phyloP scores from a whole-genome alignment of 2,113 vertebrate genomes.

The Dendrocopos noguchii region DNA sequence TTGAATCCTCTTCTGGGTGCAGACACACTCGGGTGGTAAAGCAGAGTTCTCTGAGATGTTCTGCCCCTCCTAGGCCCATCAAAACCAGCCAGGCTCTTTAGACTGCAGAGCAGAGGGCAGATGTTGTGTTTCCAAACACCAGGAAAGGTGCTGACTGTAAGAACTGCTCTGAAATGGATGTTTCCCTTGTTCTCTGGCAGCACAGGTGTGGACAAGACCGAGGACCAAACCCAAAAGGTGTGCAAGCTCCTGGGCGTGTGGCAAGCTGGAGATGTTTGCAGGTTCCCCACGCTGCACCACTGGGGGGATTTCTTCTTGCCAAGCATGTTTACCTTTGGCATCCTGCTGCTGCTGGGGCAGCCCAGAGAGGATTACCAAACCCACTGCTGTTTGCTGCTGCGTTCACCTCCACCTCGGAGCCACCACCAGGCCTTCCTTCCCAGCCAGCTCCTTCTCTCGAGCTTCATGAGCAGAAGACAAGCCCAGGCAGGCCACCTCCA shows the following conservation, averaged over 20 bases:
- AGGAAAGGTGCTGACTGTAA: neutral
- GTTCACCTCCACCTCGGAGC: neutral
- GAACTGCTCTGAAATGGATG: neutral
- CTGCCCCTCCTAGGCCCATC: neutral
- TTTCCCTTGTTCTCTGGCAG: neutral
- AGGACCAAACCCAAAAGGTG: neutral
- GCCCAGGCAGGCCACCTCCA: neutral
- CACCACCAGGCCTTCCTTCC: neutral
- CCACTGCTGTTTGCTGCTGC: neutral
- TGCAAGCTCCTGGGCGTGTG: accelerated
- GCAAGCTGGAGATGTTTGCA: neutral
- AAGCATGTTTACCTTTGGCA: neutral
- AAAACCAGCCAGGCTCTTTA: neutral
- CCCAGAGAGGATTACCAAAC: neutral
- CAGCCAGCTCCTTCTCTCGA: neutral
- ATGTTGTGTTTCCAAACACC: neutral
- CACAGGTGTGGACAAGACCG: neutral
- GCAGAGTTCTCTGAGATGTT: neutral
- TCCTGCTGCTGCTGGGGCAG: neutral
- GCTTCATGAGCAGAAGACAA: neutral
- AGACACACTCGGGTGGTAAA: neutral
- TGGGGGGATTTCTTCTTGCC: neutral
- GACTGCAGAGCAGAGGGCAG: neutral
- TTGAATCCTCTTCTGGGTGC: neutral
- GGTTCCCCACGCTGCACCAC: accelerated